Base-by-base conservation (phyloP, 2,797 vertebrate species). In the Chloroceryle inda region DNA sequence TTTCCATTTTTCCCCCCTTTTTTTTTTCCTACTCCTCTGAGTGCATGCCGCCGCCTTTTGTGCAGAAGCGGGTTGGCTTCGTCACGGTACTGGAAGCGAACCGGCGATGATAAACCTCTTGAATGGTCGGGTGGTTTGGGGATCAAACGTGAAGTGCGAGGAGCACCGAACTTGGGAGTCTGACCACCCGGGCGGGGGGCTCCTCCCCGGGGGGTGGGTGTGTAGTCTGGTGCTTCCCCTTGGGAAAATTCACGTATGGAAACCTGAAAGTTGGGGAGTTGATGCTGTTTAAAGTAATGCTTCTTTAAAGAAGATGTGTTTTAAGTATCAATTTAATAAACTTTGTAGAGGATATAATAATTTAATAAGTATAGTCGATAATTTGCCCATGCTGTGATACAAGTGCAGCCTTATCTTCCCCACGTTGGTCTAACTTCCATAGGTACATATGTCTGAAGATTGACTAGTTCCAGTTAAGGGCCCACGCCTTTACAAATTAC, bases 341-440 rank as follows among this genome's bases (percentile, higher is more conserved):
- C n/a, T 88, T 94, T 2, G 2, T 18, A 12, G 52, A 50, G 47
- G 29, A 15, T 55, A 31, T 55, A n/a, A 55, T n/a, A n/a, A 55
- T 55, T 55, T 55, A 21, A n/a, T 21, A 55, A 55, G 27, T 55
- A n/a, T 55, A 55, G 53, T 15, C 16, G 49, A 6, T 45, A 29
- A 23, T 35, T 55, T 47, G 45, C 9, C 3, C 5, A 5, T 1
- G 0, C 2, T 40, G 64, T n/a, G 49, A 40, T 1, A 0, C 27
- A 20, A 45, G 26, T 29, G 3, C 6, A 10, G 4, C 5, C 8
- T 42, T 4, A 4, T 29, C 7, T 64, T 74, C 8, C 8, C 5
- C 20, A 2, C 1, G 0, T 29, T 53, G 55, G 42, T 38, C 0
- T 0, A 21, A 26, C 22, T 80, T 63, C 11, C 11, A 4, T 23